Conservation (phyloP, 2,888 invertebrate genomes). For the Parascotia fuliginaria region DNA sequence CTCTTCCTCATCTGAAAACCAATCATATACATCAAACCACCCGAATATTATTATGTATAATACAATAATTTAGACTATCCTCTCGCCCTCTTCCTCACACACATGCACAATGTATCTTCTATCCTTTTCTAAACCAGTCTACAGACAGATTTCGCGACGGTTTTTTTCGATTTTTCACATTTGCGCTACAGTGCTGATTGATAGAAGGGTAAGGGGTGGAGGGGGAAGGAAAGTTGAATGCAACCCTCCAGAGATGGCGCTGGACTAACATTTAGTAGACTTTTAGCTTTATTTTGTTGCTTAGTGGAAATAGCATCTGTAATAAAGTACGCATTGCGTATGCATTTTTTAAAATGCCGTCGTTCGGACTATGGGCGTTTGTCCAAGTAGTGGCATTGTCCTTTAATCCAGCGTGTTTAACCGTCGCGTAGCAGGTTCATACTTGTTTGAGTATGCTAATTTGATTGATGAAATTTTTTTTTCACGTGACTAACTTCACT, state of each 20-base stretch:
- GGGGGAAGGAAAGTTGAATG: slow-evolving; percentile 27
- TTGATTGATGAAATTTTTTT: background rate
- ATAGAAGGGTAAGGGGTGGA: slow-evolving; percentile 36
- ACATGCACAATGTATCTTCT: slow-evolving; percentile 26
- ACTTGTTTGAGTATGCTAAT: background rate
- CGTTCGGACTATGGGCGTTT: slow-evolving; percentile 31
- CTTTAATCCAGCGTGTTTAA: too few species aligned
- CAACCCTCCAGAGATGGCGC: slow-evolving; percentile 39
- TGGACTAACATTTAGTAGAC: slow-evolving; percentile 29
- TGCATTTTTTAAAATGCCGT: slow-evolving; percentile 38
- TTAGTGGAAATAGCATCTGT: slow-evolving; percentile 27
- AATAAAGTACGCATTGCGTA: slow-evolving; percentile 47
- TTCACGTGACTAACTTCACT: too few species aligned
- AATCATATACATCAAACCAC: slow-evolving; percentile 53
- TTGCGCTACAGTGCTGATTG: slow-evolving; percentile 66
- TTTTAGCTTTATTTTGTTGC: slow-evolving; percentile 33
- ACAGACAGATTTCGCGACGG: slow-evolving; percentile 50
- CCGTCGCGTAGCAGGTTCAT: slow-evolving; percentile 2
- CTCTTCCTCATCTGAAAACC: slow-evolving; percentile 34
- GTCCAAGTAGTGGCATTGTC: slow-evolving; percentile 35
- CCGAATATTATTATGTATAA: slow-evolving; percentile 77
- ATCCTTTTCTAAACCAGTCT: slow-evolving; percentile 55
- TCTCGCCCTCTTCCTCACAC: slow-evolving; percentile 45
- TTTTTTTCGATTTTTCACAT: slow-evolving; percentile 68
- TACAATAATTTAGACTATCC: slow-evolving; percentile 77